phyloP scores from a whole-genome alignment of 2,888 invertebrate species.

The Prostheceraeus crozeri region DNA sequence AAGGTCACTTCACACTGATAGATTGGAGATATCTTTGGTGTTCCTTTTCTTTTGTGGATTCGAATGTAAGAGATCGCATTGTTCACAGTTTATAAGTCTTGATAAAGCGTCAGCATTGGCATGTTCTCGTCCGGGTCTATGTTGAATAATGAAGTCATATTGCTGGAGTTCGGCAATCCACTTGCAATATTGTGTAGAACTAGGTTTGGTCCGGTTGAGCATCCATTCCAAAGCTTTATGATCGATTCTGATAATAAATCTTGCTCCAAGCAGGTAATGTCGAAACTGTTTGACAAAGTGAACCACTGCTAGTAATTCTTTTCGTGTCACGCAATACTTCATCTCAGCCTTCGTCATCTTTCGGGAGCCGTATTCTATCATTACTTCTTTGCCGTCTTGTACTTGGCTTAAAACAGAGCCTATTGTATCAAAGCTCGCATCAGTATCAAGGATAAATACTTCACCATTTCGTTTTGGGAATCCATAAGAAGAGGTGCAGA shows the following conservation, averaged over 20 bases:
- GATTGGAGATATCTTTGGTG: too few species aligned
- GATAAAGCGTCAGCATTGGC: neutral
- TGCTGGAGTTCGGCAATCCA: neutral
- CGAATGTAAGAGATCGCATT: too few species aligned
- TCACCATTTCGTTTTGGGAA: too few species aligned
- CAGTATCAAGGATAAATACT: too few species aligned
- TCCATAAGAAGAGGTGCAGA: too few species aligned
- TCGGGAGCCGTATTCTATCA: too few species aligned
- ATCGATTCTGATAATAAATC: neutral
- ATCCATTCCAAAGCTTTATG: neutral
- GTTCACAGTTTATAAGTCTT: too few species aligned
- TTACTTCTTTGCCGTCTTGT: too few species aligned
- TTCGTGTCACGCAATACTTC: neutral
- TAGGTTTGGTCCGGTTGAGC: neutral
- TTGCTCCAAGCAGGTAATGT: neutral
- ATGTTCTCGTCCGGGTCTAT: neutral
- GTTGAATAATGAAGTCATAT: neutral
- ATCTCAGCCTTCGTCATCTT: neutral
- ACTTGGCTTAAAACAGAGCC: too few species aligned
- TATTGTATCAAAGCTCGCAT: too few species aligned
- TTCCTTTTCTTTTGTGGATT: too few species aligned
- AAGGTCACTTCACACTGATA: too few species aligned
- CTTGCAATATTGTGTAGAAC: neutral
- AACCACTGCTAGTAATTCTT: neutral
- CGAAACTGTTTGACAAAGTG: neutral